phyloP scores from a whole-genome alignment of 2,888 invertebrate species.

The Eustalomyia histrio region DNA sequence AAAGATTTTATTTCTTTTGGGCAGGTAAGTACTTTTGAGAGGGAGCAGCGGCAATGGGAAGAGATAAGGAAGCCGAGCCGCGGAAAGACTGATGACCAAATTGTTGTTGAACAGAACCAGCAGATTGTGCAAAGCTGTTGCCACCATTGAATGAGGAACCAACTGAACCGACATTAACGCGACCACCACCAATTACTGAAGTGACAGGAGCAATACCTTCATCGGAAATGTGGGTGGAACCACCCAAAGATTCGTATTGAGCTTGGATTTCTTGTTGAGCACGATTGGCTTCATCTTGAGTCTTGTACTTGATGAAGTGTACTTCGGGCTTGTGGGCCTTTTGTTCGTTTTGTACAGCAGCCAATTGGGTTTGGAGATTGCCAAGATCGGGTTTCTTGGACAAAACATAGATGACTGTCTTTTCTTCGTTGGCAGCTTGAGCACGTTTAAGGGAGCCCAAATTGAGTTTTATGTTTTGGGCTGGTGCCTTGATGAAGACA shows the following conservation, averaged over 20 bases:
- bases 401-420: conserved; percentile 79
- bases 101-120: conserved; percentile 48
- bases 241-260: conserved; percentile 77
- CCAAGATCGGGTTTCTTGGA: conserved; percentile 76
- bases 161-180: conserved; percentile 68
- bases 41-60: conserved; percentile 42
- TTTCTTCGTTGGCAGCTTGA: conserved; percentile 76
- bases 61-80: conserved; percentile 28
- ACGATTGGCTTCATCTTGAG: conserved; percentile 76
- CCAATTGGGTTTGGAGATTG: conserved; percentile 83
- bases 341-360: conserved; percentile 78
- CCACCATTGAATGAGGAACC: conserved; percentile 17
- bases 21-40: conserved; percentile 70
- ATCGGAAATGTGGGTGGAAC: conserved; percentile 76
- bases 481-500: conserved; percentile 79
- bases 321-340: conserved; percentile 78
- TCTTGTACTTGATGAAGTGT: conserved; percentile 79
- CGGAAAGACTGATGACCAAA: conserved; percentile 66
- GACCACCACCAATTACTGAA: conserved; percentile 70
- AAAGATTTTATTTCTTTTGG: conserved; percentile 69
- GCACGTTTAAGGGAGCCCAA: conserved; percentile 76
- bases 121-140: background rate
- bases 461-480: conserved; percentile 78
- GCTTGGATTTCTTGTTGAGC: conserved; percentile 78
- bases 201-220: conserved; percentile 76